These are phyloP conservation scores for Bembecia ichneumoniformis DNA, from an alignment of 2,888 invertebrate species.

Conservation along the genomic window DNA sequence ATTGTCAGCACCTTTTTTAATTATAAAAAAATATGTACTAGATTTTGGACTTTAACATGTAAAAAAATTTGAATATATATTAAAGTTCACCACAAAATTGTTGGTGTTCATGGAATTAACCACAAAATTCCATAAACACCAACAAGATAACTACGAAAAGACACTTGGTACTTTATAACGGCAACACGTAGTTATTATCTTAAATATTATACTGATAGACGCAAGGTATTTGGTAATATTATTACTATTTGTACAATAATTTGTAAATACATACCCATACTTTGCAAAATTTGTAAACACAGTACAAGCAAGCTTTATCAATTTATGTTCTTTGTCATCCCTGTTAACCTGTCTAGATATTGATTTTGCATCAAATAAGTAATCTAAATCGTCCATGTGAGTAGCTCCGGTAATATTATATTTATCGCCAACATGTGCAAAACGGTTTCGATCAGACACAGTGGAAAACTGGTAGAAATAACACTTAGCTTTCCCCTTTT, in stretches of 20 bases:
- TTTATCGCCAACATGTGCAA: conserved; percentile 19
- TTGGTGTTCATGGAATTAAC: too few relatives aligned
- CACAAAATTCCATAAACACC: too few relatives aligned
- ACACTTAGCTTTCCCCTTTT: conserved; percentile 12
- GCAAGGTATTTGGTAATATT: too few relatives aligned
- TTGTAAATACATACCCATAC: conserved; percentile 32
- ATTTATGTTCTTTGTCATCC: conserved; percentile 23
- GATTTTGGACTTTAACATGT: too few relatives aligned
- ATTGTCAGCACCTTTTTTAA: too few relatives aligned
- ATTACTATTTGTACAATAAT: neutral
- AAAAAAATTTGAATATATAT: too few relatives aligned
- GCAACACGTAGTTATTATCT: too few relatives aligned
- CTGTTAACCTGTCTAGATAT: conserved; percentile 25
- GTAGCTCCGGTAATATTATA: conserved; percentile 30
- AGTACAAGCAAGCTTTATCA: conserved; percentile 25
- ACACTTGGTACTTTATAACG: too few relatives aligned
- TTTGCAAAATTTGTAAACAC: conserved; percentile 18
- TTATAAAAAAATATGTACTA: too few relatives aligned
- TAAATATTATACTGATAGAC: too few relatives aligned
- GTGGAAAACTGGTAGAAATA: conserved; percentile 35
- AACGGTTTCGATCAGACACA: conserved; percentile 32
- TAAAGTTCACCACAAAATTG: too few relatives aligned
- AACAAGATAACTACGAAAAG: too few relatives aligned
- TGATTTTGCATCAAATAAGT: conserved; percentile 32
- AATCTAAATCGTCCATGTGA: conserved; percentile 43